Percentiles rank a stretch among this genome's conserved stretches.
Conservation (phyloP, 1,140 invertebrate genomes). For the Rhyzopertha dominica region DNA sequence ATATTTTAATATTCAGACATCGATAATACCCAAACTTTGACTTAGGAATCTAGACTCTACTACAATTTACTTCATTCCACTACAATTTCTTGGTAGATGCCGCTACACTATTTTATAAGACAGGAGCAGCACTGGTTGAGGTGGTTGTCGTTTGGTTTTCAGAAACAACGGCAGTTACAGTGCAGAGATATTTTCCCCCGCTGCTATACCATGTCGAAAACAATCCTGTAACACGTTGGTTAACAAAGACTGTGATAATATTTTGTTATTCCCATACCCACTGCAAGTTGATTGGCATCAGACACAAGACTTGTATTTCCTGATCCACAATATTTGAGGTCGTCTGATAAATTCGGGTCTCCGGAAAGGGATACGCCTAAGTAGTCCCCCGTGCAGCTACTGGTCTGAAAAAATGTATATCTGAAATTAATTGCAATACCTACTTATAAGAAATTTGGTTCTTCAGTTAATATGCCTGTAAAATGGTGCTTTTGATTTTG, state of each 20-base stretch:
- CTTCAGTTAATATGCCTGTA: no score
- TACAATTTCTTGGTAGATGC: no score
- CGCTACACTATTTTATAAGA: no score
- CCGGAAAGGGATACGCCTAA: constrained; percentile 49
- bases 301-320: constrained; percentile 47
- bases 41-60: no score
- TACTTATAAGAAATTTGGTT: no score
- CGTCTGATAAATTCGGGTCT: constrained; percentile 42
- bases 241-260: neutral
- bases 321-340: constrained; percentile 52
- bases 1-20: no score
- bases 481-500: constrained; percentile 5
- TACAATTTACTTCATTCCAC: no score
- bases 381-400: constrained; percentile 47
- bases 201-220: constrained; percentile 35
- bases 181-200: constrained; percentile 52
- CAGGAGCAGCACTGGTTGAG: no score
- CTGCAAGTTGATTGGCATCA: constrained; percentile 41
- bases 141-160: constrained; percentile 12
- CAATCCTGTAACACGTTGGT: constrained; percentile 38
- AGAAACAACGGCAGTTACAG: constrained; percentile 39
- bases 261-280: constrained; percentile 38
- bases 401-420: no score
- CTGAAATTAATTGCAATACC: no score
- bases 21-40: no score